Evolutionary conservation across 2,888 invertebrate species (phyloP), one percentile per base, ranked within the genome.

Genomic region (Tenthredo distinguenda): DNA sequence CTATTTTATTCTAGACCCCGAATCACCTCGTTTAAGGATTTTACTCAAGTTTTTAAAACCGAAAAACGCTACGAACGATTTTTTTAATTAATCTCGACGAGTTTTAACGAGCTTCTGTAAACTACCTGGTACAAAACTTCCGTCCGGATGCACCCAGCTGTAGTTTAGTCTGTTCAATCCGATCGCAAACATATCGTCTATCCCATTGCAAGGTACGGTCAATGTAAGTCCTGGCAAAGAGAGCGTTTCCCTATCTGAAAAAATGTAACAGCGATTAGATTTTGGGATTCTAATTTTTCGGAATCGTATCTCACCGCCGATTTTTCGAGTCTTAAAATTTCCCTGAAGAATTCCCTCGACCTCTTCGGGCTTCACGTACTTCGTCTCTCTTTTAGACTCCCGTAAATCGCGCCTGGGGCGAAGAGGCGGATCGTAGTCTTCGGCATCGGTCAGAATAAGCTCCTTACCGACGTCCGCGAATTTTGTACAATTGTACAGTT

Each of bases 181-280:
- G 55, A 90, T 86, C 90, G 90, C 90, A 15, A 88, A 88, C 72
- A 90, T 87, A 62, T 90, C 90, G 37, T 90, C 83, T n/a, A 71
- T 47, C 15, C 50, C 71, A 87, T 89, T 90, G 84, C 91, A 91
- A 0, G 91, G 91, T 77, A 91, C 85, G 83, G 90, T 90, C n/a
- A 91, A 87, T 86, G 90, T 90, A 77, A 88, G 87, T 47, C 91
- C 91, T n/a, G 91, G 90, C 68, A 91, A 86, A 0, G 90, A 89
- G 79, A 91, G 85, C 18, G 90, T 87, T 84, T 90, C 90, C 71
- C 87, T 88, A 74, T 89, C 90, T 90, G 83, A 21, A 87, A 87
- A 12, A 37, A 12, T 31, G n/a, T 0, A 1, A 37, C 6, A 5
- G 5, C 2, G n/a, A 58, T n/a, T 62, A 15, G 3, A 58, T 81